These are phyloP conservation scores for Spilarctia lutea DNA, from an alignment of 2,888 invertebrate genomes.

Conservation along the genomic window DNA sequence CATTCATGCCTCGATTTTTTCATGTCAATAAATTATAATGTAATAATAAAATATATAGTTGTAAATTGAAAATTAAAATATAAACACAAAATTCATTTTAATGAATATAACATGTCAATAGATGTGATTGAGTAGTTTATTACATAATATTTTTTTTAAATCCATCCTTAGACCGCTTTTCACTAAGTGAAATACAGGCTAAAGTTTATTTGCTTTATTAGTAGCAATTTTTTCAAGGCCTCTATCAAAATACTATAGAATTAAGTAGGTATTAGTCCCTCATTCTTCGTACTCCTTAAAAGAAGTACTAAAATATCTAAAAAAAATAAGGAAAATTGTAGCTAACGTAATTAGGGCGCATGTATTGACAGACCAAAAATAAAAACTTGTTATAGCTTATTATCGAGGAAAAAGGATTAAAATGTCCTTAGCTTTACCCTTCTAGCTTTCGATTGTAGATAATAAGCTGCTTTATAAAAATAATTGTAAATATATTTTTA, in stretches of 20 bases:
- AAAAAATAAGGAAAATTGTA: too few relatives aligned
- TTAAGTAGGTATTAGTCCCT: background rate
- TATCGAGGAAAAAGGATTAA: background rate
- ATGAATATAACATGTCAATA: conserved; percentile 8
- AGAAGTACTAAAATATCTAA: background rate
- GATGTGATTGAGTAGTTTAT: conserved; percentile 8
- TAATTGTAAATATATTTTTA: background rate
- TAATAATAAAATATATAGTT: background rate
- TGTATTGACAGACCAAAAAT: background rate
- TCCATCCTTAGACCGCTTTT: background rate
- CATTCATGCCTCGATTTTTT: background rate
- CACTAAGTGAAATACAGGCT: background rate
- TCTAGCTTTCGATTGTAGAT: background rate
- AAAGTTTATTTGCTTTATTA: background rate
- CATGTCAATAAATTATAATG: background rate
- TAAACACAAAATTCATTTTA: conserved; percentile 14
- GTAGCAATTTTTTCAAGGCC: background rate
- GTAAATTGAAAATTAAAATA: conserved; percentile 3
- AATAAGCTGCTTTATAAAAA: background rate
- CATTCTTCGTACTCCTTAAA: background rate
- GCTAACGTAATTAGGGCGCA: background rate
- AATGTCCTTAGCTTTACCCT: background rate
- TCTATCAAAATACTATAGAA: background rate
- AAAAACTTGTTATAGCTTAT: too few relatives aligned
- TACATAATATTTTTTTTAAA: background rate